Percentiles rank a stretch among this genome's conserved stretches.
phyloP scores from a whole-genome alignment of 2,888 invertebrate species.

The Melangyna quadrimaculata region DNA sequence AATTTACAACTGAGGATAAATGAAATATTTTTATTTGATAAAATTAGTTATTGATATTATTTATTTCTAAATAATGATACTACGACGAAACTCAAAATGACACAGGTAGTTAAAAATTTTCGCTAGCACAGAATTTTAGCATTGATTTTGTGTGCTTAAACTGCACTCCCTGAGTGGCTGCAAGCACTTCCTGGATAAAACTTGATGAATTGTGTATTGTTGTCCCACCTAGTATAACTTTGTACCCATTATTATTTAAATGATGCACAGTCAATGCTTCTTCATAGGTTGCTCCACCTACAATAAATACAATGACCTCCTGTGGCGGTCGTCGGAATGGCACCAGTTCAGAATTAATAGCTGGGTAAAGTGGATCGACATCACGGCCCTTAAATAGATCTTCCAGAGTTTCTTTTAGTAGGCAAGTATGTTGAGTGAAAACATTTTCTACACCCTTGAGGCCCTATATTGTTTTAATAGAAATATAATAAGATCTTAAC shows the following conservation, averaged over 20 bases:
- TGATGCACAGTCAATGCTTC: conserved; percentile 93
- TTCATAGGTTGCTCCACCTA: conserved; percentile 98
- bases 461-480: conserved; percentile 81
- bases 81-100: background rate
- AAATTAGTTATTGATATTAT: conserved; percentile 14
- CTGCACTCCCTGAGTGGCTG: conserved; percentile 85
- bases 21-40: background rate
- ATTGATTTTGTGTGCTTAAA: conserved; percentile 86
- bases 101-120: conserved; percentile 76
- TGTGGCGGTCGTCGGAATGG: conserved; percentile 86
- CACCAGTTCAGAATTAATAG: conserved; percentile 86
- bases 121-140: conserved; percentile 88
- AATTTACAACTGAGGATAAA: background rate
- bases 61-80: conserved; percentile 23
- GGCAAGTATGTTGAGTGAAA: conserved; percentile 98
- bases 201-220: conserved; percentile 93
- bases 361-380: conserved; percentile 92
- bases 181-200: conserved; percentile 89
- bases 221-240: conserved; percentile 94
- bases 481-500: too few relatives aligned
- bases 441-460: conserved; percentile 99
- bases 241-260: conserved; percentile 87
- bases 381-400: conserved; percentile 94
- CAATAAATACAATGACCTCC: conserved; percentile 97
- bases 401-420: conserved; percentile 93